These are phyloP conservation scores for Cyclura pinguis DNA, from an alignment of 2,797 vertebrate genomes.

Conservation along the genomic window DNA sequence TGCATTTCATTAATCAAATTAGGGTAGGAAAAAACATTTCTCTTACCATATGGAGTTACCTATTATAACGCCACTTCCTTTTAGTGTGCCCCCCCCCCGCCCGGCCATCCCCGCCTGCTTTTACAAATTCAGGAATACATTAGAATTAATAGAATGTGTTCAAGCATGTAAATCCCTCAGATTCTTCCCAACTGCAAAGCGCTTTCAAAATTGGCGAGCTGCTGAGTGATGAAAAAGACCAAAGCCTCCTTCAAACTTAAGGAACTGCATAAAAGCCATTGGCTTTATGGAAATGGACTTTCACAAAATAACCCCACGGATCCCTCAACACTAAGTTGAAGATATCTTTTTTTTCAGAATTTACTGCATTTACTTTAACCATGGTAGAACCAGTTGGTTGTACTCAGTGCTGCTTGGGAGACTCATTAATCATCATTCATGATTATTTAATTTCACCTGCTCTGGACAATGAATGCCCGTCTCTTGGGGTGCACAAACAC, in stretches of 20 bases:
- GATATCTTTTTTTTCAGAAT: neutral
- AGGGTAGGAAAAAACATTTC: slow-evolving; percentile 10
- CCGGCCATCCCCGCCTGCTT: neutral
- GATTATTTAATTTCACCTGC: too few relatives aligned
- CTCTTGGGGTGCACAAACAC: neutral
- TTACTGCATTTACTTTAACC: neutral
- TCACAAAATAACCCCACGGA: neutral
- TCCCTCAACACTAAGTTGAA: neutral
- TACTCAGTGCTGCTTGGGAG: neutral
- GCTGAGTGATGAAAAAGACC: slow-evolving; percentile 17
- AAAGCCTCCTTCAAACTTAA: slow-evolving; percentile 16
- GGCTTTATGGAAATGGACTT: slow-evolving; percentile 8
- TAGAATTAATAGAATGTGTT: slow-evolving; percentile 19
- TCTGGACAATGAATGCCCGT: too few relatives aligned
- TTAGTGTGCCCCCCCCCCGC: slow-evolving; percentile 24
- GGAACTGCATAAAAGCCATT: neutral
- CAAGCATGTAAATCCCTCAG: neutral
- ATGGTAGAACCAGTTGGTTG: neutral
- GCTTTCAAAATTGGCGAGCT: slow-evolving; percentile 2
- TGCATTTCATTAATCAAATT: slow-evolving; percentile 39
- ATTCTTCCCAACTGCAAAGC: slow-evolving; percentile 35
- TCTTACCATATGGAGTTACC: slow-evolving; percentile 12
- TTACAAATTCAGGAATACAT: slow-evolving; percentile 8
- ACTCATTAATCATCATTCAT: too few relatives aligned
- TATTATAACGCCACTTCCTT: slow-evolving; percentile 11